A percentile compares a stretch with the other conserved stretches of the same genome.
Evolutionary conservation across 2,797 vertebrate genomes (phyloP).

Genomic region (Octomys mimax): DNA sequence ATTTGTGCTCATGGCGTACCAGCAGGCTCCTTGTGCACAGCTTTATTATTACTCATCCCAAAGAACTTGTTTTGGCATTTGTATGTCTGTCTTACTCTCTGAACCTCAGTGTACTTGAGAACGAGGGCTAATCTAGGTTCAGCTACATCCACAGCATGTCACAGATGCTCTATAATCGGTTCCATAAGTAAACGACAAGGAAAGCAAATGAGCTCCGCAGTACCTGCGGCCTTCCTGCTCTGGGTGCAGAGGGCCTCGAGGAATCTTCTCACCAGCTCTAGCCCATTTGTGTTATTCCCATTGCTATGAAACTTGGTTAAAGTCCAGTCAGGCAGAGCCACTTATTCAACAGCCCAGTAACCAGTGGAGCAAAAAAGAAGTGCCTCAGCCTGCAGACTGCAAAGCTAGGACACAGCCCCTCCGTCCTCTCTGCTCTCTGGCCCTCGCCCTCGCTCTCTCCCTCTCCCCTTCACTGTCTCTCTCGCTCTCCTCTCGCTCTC

Average conservation of each 20-base stretch:
- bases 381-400: neutral
- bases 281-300: neutral
- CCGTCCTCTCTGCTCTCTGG: neutral
- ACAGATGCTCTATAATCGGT: neutral
- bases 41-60: neutral
- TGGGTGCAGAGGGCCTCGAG: neutral
- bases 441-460: too few relatives aligned
- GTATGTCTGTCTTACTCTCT: neutral
- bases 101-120: conserved; percentile 5
- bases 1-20: neutral
- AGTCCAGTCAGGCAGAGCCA: neutral
- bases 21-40: neutral
- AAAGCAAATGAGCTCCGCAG: neutral
- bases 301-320: neutral
- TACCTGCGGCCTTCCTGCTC: neutral
- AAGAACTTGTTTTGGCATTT: neutral
- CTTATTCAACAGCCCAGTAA: neutral
- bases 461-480: too few relatives aligned
- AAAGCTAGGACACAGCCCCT: neutral
- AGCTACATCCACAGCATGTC: neutral
- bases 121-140: neutral
- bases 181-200: conserved; percentile 10
- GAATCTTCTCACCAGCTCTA: too few relatives aligned
- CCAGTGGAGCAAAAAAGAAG: neutral
- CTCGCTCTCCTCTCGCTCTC: too few relatives aligned